Base-by-base conservation (phyloP, 2,888 invertebrate species). In the Esperia sulphurella region DNA sequence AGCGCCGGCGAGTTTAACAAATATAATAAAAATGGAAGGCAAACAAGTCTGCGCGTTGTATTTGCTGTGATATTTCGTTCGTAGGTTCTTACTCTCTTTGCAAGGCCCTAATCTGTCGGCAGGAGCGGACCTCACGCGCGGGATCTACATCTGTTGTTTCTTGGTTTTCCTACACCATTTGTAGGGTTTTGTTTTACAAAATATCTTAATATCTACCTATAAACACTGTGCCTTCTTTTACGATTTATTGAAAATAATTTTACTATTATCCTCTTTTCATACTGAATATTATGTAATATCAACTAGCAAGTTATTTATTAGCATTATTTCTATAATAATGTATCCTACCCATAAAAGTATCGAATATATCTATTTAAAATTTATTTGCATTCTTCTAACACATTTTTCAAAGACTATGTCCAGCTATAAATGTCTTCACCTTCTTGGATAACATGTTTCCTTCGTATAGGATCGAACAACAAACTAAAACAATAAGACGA, bases 1-100 rank as follows among this genome's bases (percentile, higher is more conserved):
- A 53, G 51, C 62, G 63, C 40, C 51, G 58, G 52, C 55, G 69
- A 65, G 71, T 65, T 64, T 63, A 63, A 70, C 71, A 78, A 81
- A 83, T 80, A 80, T 78, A 65, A 85, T 80, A 87, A 87, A 88
- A 86, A 85, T 83, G 78, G 74, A 79, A 76, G 58, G 76, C 76
- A 88, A 88, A 88, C 83, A 88, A 73, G 61, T 59, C 63, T 59
- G 46, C 14, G n/a, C 13, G 68, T 64, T 62, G 73, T 88, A 86
- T 88, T 88, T 87, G 83, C 79, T 52, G 57, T 75, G 75, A 76
- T 79, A 82, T 82, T 82, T 70, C 71, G 75, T 66, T 60, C 70
- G 71, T 61, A 69, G 68, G 74, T 77, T 80, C 83, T 84, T 80
- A 72, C 75, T 81, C 80, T 80, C 85, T 82, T 81, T 78, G 77